phyloP scores from a whole-genome alignment of 2,113 vertebrate species.

The Syrrhaptes paradoxus region DNA sequence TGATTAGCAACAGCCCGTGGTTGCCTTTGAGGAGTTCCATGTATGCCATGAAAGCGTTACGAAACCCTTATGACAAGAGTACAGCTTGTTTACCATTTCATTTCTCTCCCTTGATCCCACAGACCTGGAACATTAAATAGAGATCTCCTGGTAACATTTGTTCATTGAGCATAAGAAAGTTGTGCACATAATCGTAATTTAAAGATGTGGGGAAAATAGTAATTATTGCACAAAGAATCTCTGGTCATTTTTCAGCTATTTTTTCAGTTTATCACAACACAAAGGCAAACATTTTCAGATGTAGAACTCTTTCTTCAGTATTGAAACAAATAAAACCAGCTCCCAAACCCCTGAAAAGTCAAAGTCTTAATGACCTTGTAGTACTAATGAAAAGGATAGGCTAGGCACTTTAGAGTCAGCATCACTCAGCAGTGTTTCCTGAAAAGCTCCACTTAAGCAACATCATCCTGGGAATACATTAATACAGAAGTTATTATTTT shows the following conservation, averaged over 20 bases:
- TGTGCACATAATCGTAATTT: background rate
- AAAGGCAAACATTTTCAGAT: background rate
- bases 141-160: background rate
- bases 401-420: background rate
- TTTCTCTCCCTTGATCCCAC: background rate
- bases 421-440: background rate
- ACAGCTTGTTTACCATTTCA: background rate
- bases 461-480: background rate
- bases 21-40: background rate
- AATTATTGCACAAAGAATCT: background rate
- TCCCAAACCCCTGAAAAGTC: background rate
- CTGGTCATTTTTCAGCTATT: background rate
- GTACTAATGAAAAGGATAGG: background rate
- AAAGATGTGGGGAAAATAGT: background rate
- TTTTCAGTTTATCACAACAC: background rate
- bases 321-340: background rate
- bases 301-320: background rate
- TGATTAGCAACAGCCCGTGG: background rate
- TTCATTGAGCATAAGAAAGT: background rate
- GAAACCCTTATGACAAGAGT: background rate
- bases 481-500: background rate
- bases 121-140: background rate
- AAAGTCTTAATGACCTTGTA: background rate
- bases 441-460: background rate
- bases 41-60: background rate